These are phyloP conservation scores for Polydesmus complanatus DNA, from an alignment of 2,888 invertebrate genomes.

Conservation along the genomic window DNA sequence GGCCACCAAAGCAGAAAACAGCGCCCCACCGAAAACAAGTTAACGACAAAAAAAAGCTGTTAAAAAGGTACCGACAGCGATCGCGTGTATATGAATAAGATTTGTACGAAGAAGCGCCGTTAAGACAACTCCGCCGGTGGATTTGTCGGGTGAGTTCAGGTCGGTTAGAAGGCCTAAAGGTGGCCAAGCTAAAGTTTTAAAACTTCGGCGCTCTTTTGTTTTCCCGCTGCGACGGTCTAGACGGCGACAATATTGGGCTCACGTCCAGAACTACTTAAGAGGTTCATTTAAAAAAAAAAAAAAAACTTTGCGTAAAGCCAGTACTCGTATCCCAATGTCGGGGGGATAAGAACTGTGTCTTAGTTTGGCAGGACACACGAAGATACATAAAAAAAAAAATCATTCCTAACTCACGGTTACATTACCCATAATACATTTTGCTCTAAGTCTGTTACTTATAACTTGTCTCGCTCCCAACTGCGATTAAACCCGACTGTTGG, in stretches of 20 bases:
- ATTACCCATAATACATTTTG: neutral
- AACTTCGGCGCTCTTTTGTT: neutral
- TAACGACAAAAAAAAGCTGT: neutral
- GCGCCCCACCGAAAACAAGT: neutral
- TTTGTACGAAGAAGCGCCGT: neutral
- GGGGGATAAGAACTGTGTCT: too few relatives aligned
- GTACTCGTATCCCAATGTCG: too few relatives aligned
- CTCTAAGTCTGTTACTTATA: too few relatives aligned
- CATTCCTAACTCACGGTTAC: neutral
- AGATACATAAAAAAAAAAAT: neutral
- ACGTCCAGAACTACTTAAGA: neutral
- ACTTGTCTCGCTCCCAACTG: too few relatives aligned
- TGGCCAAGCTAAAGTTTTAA: too few relatives aligned
- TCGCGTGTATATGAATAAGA: neutral
- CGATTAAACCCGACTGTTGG: too few relatives aligned
- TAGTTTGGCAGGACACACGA: neutral
- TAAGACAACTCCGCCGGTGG: neutral
- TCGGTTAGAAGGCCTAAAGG: too few relatives aligned
- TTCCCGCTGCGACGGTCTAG: slow-evolving; percentile 6
- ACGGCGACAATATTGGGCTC: slow-evolving; percentile 7
- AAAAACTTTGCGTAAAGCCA: too few relatives aligned
- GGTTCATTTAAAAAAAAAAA: too few relatives aligned
- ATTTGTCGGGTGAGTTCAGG: too few relatives aligned
- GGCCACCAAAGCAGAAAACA: neutral
- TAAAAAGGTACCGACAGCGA: neutral